Evolutionary conservation across 37 sponge, comb jelly and placozoan genomes (phyloP).

Genomic region (Chondrilla cf. caribensis): DNA sequence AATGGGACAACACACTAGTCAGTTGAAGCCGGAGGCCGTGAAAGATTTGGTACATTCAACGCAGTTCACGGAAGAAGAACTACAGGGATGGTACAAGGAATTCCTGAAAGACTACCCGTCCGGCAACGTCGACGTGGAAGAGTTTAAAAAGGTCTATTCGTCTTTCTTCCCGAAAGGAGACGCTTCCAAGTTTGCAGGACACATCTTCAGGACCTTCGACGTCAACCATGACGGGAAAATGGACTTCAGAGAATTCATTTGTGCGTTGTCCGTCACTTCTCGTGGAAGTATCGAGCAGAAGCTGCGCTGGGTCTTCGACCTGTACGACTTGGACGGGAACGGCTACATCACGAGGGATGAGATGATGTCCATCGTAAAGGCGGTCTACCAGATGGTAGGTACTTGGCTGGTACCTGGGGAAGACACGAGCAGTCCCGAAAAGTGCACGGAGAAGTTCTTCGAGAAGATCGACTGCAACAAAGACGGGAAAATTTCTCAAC

Average conservation of each 20-base stretch:
- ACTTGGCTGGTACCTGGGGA: background rate
- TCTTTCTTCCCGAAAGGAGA: background rate
- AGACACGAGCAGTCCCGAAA: background rate
- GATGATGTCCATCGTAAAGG: background rate
- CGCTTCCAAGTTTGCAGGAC: background rate
- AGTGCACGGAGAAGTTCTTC: background rate
- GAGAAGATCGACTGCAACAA: constrained; percentile 3
- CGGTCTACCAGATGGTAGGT: constrained; percentile 15
- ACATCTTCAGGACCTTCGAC: background rate
- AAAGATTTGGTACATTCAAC: background rate
- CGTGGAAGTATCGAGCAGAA: background rate
- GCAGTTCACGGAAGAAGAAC: background rate
- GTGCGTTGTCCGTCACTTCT: background rate
- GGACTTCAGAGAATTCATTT: constrained; percentile 1
- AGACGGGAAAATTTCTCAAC: background rate
- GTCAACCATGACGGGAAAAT: background rate
- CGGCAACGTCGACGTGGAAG: background rate
- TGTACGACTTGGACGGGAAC: constrained; percentile 15
- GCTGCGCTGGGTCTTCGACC: constrained; percentile 4
- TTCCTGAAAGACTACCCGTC: constrained; percentile 11
- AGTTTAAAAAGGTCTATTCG: background rate
- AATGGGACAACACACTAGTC: constrained; percentile 4
- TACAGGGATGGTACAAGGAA: constrained; percentile 1
- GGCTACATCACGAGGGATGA: constrained; percentile 1
- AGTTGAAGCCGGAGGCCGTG: background rate